Conservation (phyloP, 1,140 invertebrate genomes). For the Nautilus pompilius region DNA sequence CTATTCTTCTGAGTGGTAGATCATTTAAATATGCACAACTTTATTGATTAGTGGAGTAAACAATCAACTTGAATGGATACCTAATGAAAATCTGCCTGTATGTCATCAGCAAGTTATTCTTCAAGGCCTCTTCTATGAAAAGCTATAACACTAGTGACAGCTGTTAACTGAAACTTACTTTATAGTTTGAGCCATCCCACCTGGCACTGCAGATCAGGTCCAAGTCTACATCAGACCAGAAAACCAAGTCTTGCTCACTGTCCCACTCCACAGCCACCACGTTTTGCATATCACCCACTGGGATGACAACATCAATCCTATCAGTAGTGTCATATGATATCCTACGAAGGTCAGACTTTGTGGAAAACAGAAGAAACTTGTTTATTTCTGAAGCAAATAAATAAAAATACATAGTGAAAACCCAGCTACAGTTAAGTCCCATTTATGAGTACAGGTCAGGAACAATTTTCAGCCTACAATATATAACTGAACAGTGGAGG, state of each 20-base stretch:
- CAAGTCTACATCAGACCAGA: conserved; percentile 85
- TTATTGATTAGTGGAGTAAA: no score
- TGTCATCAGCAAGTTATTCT: no score
- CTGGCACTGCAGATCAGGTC: conserved; percentile 71
- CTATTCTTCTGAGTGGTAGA: no score
- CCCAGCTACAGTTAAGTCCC: background rate
- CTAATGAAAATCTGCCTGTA: no score
- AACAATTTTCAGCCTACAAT: no score
- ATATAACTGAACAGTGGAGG: no score
- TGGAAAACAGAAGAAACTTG: conserved; percentile 75
- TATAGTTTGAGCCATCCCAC: conserved; percentile 76
- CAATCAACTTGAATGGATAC: no score
- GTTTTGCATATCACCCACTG: conserved; percentile 57
- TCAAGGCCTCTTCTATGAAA: no score
- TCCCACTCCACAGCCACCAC: conserved; percentile 81
- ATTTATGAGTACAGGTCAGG: background rate
- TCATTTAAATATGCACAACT: no score
- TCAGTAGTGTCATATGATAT: conserved; percentile 61
- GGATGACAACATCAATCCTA: conserved; percentile 66
- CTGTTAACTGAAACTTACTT: no score
- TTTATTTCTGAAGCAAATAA: conserved; percentile 61
- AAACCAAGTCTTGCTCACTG: conserved; percentile 76
- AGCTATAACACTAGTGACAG: no score
- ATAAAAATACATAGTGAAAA: no score
- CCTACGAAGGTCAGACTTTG: conserved; percentile 73